Percentiles rank a stretch among this genome's conserved stretches.
These are phyloP conservation scores for Bombus picipes DNA, from an alignment of 1,140 invertebrate species.

Conservation along the genomic window DNA sequence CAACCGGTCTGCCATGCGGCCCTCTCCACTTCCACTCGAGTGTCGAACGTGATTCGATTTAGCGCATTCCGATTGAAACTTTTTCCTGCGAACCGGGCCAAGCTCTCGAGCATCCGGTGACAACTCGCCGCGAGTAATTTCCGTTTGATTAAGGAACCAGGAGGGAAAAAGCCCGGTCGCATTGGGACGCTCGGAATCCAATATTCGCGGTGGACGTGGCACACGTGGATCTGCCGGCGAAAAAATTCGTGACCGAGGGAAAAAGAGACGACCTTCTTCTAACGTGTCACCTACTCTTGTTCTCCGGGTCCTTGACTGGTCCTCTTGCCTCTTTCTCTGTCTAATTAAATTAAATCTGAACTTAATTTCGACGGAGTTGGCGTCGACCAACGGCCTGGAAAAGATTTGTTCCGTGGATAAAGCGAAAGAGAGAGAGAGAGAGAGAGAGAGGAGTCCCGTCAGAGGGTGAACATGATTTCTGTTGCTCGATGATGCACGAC, in stretches of 20 bases:
- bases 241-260: slow-evolving; percentile 31
- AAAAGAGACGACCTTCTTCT: not conserved
- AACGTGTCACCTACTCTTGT: not conserved
- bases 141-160: slow-evolving; percentile 75
- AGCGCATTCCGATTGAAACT: slow-evolving; percentile 80
- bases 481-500: slow-evolving; percentile 27
- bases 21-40: slow-evolving; percentile 35
- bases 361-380: slow-evolving; percentile 61
- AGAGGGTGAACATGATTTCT: not conserved
- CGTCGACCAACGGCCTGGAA: slow-evolving; percentile 22
- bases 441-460: no score
- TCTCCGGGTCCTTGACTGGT: not conserved
- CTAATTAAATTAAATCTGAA: slow-evolving; percentile 76
- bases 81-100: slow-evolving; percentile 60
- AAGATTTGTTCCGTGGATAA: slow-evolving; percentile 27
- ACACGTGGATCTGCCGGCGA: slow-evolving; percentile 19
- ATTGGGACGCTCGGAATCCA: slow-evolving; percentile 63
- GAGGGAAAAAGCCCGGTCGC: slow-evolving; percentile 36
- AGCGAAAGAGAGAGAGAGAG: not conserved
- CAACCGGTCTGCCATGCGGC: slow-evolving; percentile 3
- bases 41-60: slow-evolving; percentile 80
- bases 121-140: slow-evolving; percentile 79
- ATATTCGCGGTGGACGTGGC: slow-evolving; percentile 66
- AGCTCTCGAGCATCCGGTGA: slow-evolving; percentile 63
- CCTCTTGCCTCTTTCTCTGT: not conserved